Evolutionary conservation across 2,888 invertebrate species (phyloP).

Genomic region (Girardia tigrina): DNA sequence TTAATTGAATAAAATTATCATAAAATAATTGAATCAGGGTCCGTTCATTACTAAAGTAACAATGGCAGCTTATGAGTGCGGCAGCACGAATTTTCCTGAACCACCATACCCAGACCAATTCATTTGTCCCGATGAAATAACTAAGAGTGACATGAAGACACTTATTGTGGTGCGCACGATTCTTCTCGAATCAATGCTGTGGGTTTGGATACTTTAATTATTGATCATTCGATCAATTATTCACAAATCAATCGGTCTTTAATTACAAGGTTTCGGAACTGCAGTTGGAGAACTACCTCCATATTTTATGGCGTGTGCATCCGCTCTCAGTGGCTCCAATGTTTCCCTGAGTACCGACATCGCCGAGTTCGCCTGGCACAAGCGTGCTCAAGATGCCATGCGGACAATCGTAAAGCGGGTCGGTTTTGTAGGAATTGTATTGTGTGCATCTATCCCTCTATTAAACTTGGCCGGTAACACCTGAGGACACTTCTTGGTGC

Average conservation of each 20-base stretch:
- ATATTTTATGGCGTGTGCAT: too few species aligned
- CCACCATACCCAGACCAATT: slow-evolving; percentile 92
- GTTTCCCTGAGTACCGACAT: too few species aligned
- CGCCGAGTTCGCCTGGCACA: neutral
- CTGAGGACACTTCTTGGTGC: too few species aligned
- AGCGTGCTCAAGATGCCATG: slow-evolving; percentile 53
- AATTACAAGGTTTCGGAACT: too few species aligned
- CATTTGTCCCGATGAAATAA: slow-evolving; percentile 38
- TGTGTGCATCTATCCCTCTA: slow-evolving; percentile 88
- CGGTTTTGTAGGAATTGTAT: slow-evolving; percentile 84
- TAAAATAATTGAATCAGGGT: too few species aligned
- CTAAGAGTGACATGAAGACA: slow-evolving; percentile 29
- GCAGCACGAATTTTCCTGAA: slow-evolving; percentile 78
- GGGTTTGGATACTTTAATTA: too few species aligned
- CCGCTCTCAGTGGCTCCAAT: too few species aligned
- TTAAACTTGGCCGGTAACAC: too few species aligned
- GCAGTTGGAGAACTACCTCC: too few species aligned
- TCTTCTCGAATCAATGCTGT: slow-evolving; percentile 84
- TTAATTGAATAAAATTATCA: too few species aligned
- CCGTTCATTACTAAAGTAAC: slow-evolving; percentile 97
- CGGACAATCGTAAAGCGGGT: slow-evolving; percentile 67
- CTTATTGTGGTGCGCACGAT: slow-evolving; percentile 67
- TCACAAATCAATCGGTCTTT: too few species aligned
- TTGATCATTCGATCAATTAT: too few species aligned
- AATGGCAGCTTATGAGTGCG: slow-evolving; percentile 91